Evolutionary conservation across 2,888 invertebrate species (phyloP).

Genomic region (Margaritifera margaritifera): DNA sequence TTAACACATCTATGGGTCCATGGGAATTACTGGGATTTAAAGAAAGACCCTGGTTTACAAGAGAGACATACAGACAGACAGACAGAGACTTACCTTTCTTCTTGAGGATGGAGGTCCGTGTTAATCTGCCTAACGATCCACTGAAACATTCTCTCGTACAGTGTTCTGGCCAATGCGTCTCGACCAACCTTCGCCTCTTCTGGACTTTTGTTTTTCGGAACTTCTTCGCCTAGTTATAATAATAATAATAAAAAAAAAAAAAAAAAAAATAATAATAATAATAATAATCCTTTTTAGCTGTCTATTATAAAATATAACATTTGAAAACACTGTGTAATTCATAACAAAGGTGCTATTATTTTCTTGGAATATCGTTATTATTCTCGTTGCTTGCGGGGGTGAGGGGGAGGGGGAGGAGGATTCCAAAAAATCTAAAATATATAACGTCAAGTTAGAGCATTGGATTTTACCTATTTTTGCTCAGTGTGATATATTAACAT

Average conservation of each 20-base stretch:
- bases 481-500: too few species aligned
- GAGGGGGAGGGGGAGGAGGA: too few species aligned
- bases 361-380: too few species aligned
- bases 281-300: not conserved
- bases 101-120: slow-evolving; percentile 65
- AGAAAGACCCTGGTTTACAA: too few species aligned
- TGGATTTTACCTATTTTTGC: too few species aligned
- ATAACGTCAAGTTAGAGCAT: too few species aligned
- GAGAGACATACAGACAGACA: too few species aligned
- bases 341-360: too few species aligned
- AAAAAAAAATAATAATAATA: not conserved
- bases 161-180: slow-evolving; percentile 73
- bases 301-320: not conserved
- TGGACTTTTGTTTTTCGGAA: slow-evolving; percentile 36
- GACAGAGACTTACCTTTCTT: slow-evolving; percentile 23
- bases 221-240: slow-evolving; percentile 27
- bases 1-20: too few species aligned
- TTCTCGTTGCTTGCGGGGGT: too few species aligned
- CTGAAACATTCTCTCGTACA: slow-evolving; percentile 74
- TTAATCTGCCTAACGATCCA: slow-evolving; percentile 74
- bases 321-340: not conserved
- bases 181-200: slow-evolving; percentile 63
- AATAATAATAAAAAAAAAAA: not conserved
- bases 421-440: too few species aligned
- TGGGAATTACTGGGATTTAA: too few species aligned